phyloP scores from a whole-genome alignment of 92 coral and sea anemone genomes.

The Ricordea florida region DNA sequence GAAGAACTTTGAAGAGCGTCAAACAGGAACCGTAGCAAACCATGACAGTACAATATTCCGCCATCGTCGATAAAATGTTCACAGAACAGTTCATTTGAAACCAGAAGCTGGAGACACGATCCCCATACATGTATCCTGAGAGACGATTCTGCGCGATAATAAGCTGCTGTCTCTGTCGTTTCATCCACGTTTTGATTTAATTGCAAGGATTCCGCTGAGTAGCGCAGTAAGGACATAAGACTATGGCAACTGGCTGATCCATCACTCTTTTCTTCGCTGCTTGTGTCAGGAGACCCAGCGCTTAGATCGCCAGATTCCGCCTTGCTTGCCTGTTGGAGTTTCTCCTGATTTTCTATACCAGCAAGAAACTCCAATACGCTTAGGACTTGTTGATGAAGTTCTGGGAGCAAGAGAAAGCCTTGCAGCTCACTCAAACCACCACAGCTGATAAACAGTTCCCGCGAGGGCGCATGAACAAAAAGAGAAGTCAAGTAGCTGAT shows the following conservation, averaged over 20 bases:
- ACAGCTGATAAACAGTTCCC: slow-evolving; percentile 69
- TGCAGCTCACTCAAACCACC: slow-evolving; percentile 82
- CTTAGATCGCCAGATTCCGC: not conserved
- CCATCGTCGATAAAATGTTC: slow-evolving; percentile 68
- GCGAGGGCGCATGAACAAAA: slow-evolving; percentile 56
- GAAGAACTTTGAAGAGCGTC: slow-evolving; percentile 11
- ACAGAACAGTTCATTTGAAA: slow-evolving; percentile 68
- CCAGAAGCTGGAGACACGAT: slow-evolving; percentile 80
- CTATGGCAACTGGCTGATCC: slow-evolving; percentile 25
- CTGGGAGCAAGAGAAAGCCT: slow-evolving; percentile 60
- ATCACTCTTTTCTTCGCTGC: slow-evolving; percentile 42
- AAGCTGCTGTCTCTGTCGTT: not conserved
- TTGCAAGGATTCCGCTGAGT: slow-evolving; percentile 26
- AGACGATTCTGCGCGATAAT: slow-evolving; percentile 47
- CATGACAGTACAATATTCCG: slow-evolving; percentile 49
- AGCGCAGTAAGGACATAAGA: slow-evolving; percentile 48
- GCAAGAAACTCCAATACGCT: slow-evolving; percentile 73
- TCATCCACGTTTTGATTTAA: not conserved
- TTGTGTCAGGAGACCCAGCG: slow-evolving; percentile 17
- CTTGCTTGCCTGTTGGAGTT: not conserved
- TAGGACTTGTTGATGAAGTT: slow-evolving; percentile 74
- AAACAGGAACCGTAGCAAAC: slow-evolving; percentile 50
- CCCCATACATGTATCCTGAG: slow-evolving; percentile 83
- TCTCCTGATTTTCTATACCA: slow-evolving; percentile 56
- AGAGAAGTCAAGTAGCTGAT: slow-evolving; percentile 58